Base-by-base conservation (phyloP, 2,797 vertebrate species). In the Sciurus vulgaris region DNA sequence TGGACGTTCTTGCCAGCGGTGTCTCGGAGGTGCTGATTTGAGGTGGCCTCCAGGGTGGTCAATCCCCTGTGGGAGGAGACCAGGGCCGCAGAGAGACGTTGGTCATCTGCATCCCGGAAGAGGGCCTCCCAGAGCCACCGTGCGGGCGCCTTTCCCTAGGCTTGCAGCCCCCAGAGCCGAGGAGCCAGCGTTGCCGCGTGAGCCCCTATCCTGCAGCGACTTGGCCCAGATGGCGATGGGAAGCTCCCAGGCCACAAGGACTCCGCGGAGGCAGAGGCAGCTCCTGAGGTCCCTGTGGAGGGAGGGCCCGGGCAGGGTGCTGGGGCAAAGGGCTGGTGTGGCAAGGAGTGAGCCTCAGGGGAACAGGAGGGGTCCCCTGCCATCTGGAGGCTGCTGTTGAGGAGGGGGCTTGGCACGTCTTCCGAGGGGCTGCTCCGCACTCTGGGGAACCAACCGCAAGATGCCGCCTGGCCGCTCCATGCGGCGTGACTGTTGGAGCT, bases 291-390 rank as follows among this genome's bases (percentile, higher is more conserved):
- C 30, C 47, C 33, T 41, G 77, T 54, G 78, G 18, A 59, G 74
- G 67, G 22, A 2, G 13, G 24, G n/a, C 4, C 4, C 0, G 3
- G 12, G 26, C 2, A 1, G 28, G 35, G 65, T 2, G 14, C 10
- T 33, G 8, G 4, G 8, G 30, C 0, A 65, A 49, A 30, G 15
- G 54, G 4, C 3, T 3, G 13, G 2, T 1, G 13, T 9, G 38
- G 22, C 65, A 5, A 26, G 47, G 28, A 0, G 10, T 38, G 73
- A 18, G 38, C 26, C 51, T 24, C 17, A 6, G 51, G 72, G 41
- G 33, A 9, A n/a, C 49, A 6, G 2, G 13, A 14, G 8, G 2
- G 6, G 7, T 2, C 26, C 22, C 10, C 15, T n/a, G 8, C 7
- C 38, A 0, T 5, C 26, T 2, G 20, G 76, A 17, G 61, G 61